Base-by-base conservation (phyloP, 2,113 vertebrate genomes). In the Cyphomyrus discorhynchus region DNA sequence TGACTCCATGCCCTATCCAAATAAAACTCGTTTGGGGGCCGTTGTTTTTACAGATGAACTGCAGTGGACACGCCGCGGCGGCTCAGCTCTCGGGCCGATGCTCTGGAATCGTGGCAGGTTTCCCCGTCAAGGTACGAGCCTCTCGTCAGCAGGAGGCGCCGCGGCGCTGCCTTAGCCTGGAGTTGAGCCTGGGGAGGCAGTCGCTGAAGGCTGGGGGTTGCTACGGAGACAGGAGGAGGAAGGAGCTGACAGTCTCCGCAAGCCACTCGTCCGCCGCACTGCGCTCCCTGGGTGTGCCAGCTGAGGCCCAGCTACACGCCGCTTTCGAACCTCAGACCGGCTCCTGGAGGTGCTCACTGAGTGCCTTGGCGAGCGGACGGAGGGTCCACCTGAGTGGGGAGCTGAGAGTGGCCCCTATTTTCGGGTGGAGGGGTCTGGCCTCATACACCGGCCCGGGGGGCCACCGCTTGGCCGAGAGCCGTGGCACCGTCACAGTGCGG, bases 41-140 rank as follows among this genome's bases (percentile, higher is more conserved):
- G 90, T 92, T 96, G 94, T 96, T 96, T 94, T 95, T 89, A 93
- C 96, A 97, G 97, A 95, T 97, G 95, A 95, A 93, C 94, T 98
- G 97, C 95, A 94, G 92, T n/a, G 94, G 95, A 89, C 94, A 95
- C 56, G 47, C 92, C 35, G 47, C 88, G 0, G 82, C 91, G 4
- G 91, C 94, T 80, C 92, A 93, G 45, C 93, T 97, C 91, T 94
- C 94, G 27, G 95, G 95, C n/a, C 92, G 93, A 91, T 98, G 96
- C 93, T 93, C 70, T 89, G 96, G 95, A 93, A 91, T 93, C 3
- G 58, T 95, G 47, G n/a, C 91, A 0, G 91, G 93, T 89, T 92
- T 42, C 87, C 91, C 92, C 24, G 91, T 94, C 87, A 94, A 97
- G 97, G 97, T 97, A 97, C 88, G 58, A 87, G 49, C 56, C 91